Percentiles rank a stretch among this genome's conserved stretches.
These are phyloP conservation scores for Drosophila melanica DNA, from an alignment of 1,140 invertebrate genomes.

Conservation along the genomic window DNA sequence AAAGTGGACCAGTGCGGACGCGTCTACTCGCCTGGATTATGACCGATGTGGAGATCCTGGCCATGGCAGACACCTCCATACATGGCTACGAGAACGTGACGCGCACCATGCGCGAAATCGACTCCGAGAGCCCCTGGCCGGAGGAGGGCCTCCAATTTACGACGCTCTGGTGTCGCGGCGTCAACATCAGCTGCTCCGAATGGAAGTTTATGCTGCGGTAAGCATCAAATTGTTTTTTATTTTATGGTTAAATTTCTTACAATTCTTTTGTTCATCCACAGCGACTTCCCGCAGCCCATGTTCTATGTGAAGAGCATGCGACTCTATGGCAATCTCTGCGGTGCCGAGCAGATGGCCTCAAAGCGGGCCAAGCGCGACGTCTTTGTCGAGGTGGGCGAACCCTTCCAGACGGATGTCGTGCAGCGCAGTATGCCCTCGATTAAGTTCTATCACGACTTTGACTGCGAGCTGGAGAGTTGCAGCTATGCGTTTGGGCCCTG, in stretches of 20 bases:
- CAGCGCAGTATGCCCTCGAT: slow-evolving; percentile 96
- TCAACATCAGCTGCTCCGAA: slow-evolving; percentile 91
- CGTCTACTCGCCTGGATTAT: slow-evolving; percentile 92
- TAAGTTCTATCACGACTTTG: slow-evolving; percentile 99
- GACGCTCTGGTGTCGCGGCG: slow-evolving; percentile 95
- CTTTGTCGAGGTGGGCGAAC: slow-evolving; percentile 89
- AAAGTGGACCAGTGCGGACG: slow-evolving; percentile 89
- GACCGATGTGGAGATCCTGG: slow-evolving; percentile 91
- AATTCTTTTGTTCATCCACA: background rate
- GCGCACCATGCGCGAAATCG: slow-evolving; percentile 90
- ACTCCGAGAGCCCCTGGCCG: slow-evolving; percentile 94
- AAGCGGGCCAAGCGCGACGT: slow-evolving; percentile 90
- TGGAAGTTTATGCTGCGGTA: slow-evolving; percentile 92
- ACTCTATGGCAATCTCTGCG: slow-evolving; percentile 95
- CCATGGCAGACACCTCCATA: slow-evolving; percentile 93
- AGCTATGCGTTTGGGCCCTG: slow-evolving; percentile 98
- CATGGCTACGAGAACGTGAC: slow-evolving; percentile 93
- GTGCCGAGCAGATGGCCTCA: slow-evolving; percentile 94
- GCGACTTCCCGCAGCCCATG: slow-evolving; percentile 98
- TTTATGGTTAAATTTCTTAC: background rate
- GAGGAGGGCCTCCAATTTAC: slow-evolving; percentile 95
- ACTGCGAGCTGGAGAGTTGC: slow-evolving; percentile 94
- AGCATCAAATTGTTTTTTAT: background rate
- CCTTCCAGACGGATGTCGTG: slow-evolving; percentile 89
- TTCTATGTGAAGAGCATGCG: slow-evolving; percentile 92